Base-by-base conservation (phyloP, 1,140 invertebrate genomes). In the Papilio machaon region DNA sequence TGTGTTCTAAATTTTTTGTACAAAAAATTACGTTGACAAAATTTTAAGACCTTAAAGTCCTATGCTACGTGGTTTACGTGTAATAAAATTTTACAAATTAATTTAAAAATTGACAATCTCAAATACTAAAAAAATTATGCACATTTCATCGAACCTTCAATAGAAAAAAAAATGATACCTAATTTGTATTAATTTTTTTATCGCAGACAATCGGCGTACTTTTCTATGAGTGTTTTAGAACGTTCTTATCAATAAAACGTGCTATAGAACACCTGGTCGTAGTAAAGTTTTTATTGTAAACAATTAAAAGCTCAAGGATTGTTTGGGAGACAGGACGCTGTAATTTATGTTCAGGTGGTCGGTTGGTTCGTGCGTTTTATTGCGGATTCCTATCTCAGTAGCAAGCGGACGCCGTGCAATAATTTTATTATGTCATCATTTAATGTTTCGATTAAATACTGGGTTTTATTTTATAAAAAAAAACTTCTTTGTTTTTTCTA, bases 221-320 rank as follows among this genome's bases (percentile, higher is more conserved):
- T 60, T 77, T 38, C 52, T 46, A 76, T 13, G 1, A 75, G 17
- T 47, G 19, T 17, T 46, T 58, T 38, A 46, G 54, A 17, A 13
- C 35, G 19, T 13, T 52, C 75, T 76, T 67, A 82, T 81, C 82
- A 79, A 77, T 82, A 81, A 81, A 84, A 84, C 73, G 79, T 35
- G 52, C 83, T 79, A 64, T 82, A 81, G 70, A 83, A 82, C 73
- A 80, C 85, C 79, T 89, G 85, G 85, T 84, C 83, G 87, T 82
- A 85, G 75, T 77, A 86, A 89, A 88, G 82, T 88, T 89, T 89
- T 88, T 88, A 89, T 88, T 86, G 85, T 87, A 80, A 86, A 88
- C 88, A 87, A 89, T 89, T 89, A 89, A 89, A 89, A 88, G 85
- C 85, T 85, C 82, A 81, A 82, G 84, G 79, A 82, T 82, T 81